phyloP scores from a whole-genome alignment of 2,113 vertebrate species.

The Chitala chitala region DNA sequence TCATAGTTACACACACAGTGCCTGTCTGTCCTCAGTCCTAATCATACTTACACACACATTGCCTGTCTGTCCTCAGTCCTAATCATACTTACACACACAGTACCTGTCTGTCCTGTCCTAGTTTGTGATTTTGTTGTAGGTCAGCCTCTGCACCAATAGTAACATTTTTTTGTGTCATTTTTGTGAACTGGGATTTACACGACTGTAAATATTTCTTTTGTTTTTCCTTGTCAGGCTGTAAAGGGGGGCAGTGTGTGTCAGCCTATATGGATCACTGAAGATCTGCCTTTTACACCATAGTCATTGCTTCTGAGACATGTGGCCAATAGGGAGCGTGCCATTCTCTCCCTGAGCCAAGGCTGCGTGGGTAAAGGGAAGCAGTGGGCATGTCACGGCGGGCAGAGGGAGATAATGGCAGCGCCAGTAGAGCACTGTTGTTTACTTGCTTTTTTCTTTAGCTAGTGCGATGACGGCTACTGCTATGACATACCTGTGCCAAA shows the following conservation, averaged over 20 bases:
- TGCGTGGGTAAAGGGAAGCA: not conserved
- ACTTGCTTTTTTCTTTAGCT: slow-evolving; percentile 2
- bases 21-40: too few relatives aligned
- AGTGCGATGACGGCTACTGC: slow-evolving; percentile 19
- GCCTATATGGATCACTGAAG: slow-evolving; percentile 22
- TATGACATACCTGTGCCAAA: slow-evolving; percentile 17
- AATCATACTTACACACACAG: too few relatives aligned
- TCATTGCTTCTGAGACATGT: slow-evolving; percentile 6
- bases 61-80: too few relatives aligned
- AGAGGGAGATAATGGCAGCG: not conserved
- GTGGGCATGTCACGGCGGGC: not conserved
- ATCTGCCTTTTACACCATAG: slow-evolving; percentile 22
- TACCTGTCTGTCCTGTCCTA: too few relatives aligned
- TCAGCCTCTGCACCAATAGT: not conserved
- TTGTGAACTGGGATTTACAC: not conserved
- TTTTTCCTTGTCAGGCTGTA: slow-evolving; percentile 17
- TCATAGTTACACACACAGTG: too few relatives aligned
- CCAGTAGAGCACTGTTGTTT: not conserved
- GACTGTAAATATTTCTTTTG: not conserved
- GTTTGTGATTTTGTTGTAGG: not conserved
- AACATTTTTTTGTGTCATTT: not conserved
- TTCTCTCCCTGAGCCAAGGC: not conserved
- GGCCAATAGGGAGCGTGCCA: slow-evolving; percentile 1
- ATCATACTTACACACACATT: too few relatives aligned
- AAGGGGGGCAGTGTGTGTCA: not conserved